Conservation (phyloP, 2,113 vertebrate species). For the Passer domesticus region DNA sequence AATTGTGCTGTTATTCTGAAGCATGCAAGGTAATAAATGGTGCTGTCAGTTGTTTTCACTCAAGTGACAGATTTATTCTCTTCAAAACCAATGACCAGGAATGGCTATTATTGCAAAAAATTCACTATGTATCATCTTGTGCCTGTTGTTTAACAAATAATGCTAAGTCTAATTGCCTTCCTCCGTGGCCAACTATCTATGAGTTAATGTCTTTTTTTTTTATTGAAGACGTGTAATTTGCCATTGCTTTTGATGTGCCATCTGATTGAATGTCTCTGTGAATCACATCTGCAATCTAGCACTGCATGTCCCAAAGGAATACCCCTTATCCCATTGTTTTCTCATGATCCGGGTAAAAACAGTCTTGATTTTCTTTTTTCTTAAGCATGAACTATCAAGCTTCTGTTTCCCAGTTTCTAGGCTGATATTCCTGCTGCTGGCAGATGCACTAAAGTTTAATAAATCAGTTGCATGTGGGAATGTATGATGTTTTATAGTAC, state of each 20-base stretch:
- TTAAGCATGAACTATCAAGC: background rate
- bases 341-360: background rate
- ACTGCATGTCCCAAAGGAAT: background rate
- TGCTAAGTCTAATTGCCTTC: conserved; percentile 36
- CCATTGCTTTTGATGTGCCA: conserved; percentile 45
- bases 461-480: background rate
- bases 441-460: background rate
- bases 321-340: background rate
- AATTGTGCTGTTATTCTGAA: conserved; percentile 68
- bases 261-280: conserved; percentile 45
- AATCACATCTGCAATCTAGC: conserved; percentile 29
- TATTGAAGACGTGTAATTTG: conserved; percentile 29
- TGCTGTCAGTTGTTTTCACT: conserved; percentile 72
- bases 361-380: background rate
- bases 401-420: background rate
- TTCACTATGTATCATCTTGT: conserved; percentile 34
- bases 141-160: conserved; percentile 62
- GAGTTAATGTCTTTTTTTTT: conserved; percentile 11
- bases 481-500: background rate
- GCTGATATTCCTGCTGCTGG: background rate
- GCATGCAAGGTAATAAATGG: conserved; percentile 69
- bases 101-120: conserved; percentile 57
- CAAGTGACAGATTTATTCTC: conserved; percentile 68
- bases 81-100: conserved; percentile 42
- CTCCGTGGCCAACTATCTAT: background rate